Evolutionary conservation across 2,113 vertebrate species (phyloP), one percentile per base, ranked within the genome.

Genomic region (Ochotona curzoniae): DNA sequence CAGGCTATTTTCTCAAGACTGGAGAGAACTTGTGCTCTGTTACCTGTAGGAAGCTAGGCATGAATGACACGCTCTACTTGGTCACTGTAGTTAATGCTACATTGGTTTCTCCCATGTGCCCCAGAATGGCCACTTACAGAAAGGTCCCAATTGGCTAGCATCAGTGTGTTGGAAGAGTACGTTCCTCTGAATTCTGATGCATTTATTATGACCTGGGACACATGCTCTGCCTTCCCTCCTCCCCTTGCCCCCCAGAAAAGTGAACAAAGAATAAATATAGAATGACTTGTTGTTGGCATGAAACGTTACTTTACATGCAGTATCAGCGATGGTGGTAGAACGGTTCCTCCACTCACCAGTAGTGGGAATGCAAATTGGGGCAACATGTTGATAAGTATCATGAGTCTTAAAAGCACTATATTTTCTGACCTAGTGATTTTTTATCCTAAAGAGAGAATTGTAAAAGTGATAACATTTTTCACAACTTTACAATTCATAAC

Each of bases 361-460:
- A 26, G 25, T 32, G 60, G 57, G 23, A 82, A 51, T 81, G 49
- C 57, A 88, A 74, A 82, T 78, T 75, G 67, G 18, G 30, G 51
- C 67, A 66, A 74, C 51, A 71, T 93, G 35, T 61, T 12, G 74
- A 0, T 35, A 88, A 85, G 14, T 82, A 73, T 90, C 84, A 78
- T 11, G 25, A 85, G n/a, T 28, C 63, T 85, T 78, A n/a, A 81
- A 88, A 90, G 44, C 64, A 66, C 64, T 69, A 2, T 54, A 44
- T 47, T 83, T 94, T 94, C 28, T 94, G 64, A 91, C 6, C 30
- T 70, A 30, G 47, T 73, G 35, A 63, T 79, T 90, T 11, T 38
- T 90, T 74, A 57, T 63, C 35, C 25, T 85, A 63, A 85, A 90
- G 35, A 90, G 87, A 66, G 25, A 69, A 63, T 76, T 23, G 38